Evolutionary conservation across 2,113 vertebrate genomes (phyloP).

Genomic region (Puma concolor): DNA sequence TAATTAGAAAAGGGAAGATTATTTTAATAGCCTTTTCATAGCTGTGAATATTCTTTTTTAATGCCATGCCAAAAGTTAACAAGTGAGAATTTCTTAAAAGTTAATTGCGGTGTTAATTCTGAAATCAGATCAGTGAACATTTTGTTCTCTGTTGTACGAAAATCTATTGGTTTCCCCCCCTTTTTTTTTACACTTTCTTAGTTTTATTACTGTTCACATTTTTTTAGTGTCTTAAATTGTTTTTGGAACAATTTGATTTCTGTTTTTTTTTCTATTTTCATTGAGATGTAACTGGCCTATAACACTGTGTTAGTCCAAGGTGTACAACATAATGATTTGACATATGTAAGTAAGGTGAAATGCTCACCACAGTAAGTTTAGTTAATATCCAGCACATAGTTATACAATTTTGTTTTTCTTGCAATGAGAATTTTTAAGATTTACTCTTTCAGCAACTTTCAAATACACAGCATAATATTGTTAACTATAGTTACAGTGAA

Average conservation of each 20-base stretch:
- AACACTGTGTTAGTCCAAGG: background rate
- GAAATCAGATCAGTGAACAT: background rate
- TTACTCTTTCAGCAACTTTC: background rate
- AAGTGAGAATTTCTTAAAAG: background rate
- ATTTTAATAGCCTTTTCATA: background rate
- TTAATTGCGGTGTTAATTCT: background rate
- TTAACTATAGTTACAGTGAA: background rate
- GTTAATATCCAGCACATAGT: background rate
- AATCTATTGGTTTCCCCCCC: background rate
- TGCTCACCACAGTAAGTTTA: background rate
- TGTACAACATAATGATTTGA: background rate
- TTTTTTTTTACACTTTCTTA: background rate
- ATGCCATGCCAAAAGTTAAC: background rate
- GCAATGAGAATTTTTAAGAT: background rate
- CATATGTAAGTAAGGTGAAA: background rate
- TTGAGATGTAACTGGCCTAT: background rate
- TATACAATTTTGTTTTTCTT: background rate
- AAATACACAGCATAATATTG: background rate
- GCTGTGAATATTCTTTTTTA: constrained; percentile 21
- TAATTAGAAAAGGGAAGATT: background rate
- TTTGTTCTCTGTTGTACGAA: constrained; percentile 26
- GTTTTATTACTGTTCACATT: background rate
- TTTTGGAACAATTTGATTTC: background rate
- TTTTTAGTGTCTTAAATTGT: background rate
- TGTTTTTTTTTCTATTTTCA: background rate